Base-by-base conservation (phyloP, 2,888 invertebrate species). In the Epinotia bilunana region DNA sequence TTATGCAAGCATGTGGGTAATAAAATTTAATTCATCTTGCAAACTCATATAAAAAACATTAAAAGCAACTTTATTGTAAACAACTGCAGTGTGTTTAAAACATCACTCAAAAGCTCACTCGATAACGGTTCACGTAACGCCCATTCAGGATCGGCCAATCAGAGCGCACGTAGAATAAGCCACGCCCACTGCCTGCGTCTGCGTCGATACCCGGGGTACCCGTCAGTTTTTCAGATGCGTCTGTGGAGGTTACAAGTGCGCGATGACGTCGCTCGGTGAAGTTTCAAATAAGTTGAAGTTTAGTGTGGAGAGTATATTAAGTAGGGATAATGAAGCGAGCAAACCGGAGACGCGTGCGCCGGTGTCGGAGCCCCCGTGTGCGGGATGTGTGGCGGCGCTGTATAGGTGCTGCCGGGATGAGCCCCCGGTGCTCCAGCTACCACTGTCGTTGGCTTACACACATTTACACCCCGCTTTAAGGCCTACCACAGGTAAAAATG, bases 281-380 rank as follows among this genome's bases (percentile, higher is more conserved):
- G 86, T 90, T 78, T 87, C 83, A 80, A 89, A 83, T 79, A 94
- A 94, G 82, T 87, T 96, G 78, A 96, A 96, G 91, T 97, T 97
- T 84, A 96, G 97, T 82, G 95, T 97, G 78, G 96, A 97, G 83
- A 94, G 96, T 83, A 95, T 97, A 79, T 86, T 97, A 6, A 76
- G 68, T 18, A 77, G 73, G 69, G 68, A 69, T 76, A 64, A 78
- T 71, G 79, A 77, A 77, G 63, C 79, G 23, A 77, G 77, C 77
- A 70, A 53, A 39, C 77, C 80, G 53, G 77, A 81, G 74, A 82
- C 90, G 83, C 78, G 89, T 80, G 72, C 86, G 80, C 81, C 88
- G 46, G 76, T 78, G 20, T 89, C 90, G 79, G 90, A 91, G 84
- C 87, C 94, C 79, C 90, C 95, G 16, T 96, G 96, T 81, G 95